phyloP scores from a whole-genome alignment of 1,140 invertebrate species.

The Callitettix versicolor region DNA sequence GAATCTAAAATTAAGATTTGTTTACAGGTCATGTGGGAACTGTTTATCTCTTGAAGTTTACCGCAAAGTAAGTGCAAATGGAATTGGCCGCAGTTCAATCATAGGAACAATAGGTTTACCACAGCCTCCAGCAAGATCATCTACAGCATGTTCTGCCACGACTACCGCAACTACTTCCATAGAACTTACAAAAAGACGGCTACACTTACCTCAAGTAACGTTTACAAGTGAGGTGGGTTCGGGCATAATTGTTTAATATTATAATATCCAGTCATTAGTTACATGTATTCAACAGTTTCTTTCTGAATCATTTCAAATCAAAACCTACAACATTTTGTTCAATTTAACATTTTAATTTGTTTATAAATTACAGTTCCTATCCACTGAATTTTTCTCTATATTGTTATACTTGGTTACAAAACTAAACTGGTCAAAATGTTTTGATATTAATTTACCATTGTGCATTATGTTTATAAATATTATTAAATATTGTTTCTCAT shows the following conservation, averaged over 20 bases:
- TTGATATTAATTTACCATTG: too few species aligned
- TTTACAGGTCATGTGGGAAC: conserved; percentile 50
- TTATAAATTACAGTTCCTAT: too few species aligned
- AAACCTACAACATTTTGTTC: neutral
- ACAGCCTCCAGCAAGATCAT: conserved; percentile 24
- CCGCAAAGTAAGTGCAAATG: conserved; percentile 37
- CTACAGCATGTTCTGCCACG: conserved; percentile 39
- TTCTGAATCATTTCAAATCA: conserved; percentile 1
- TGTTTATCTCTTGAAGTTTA: conserved; percentile 67
- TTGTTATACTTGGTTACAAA: too few species aligned
- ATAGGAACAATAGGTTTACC: conserved; percentile 25
- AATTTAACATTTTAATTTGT: conserved; percentile 9
- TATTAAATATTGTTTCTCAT: too few species aligned
- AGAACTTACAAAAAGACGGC: conserved; percentile 44
- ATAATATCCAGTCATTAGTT: neutral
- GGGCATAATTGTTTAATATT: conserved; percentile 38
- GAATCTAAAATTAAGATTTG: too few species aligned
- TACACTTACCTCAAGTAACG: conserved; percentile 65
- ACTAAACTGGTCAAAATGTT: too few species aligned
- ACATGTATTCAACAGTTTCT: neutral
- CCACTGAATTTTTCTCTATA: too few species aligned
- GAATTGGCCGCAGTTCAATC: conserved; percentile 16
- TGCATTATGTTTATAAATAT: too few species aligned
- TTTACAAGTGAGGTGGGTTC: conserved; percentile 77
- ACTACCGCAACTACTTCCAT: conserved; percentile 37